phyloP scores from a whole-genome alignment of 2,113 vertebrate species.

The Prolemur simus region DNA sequence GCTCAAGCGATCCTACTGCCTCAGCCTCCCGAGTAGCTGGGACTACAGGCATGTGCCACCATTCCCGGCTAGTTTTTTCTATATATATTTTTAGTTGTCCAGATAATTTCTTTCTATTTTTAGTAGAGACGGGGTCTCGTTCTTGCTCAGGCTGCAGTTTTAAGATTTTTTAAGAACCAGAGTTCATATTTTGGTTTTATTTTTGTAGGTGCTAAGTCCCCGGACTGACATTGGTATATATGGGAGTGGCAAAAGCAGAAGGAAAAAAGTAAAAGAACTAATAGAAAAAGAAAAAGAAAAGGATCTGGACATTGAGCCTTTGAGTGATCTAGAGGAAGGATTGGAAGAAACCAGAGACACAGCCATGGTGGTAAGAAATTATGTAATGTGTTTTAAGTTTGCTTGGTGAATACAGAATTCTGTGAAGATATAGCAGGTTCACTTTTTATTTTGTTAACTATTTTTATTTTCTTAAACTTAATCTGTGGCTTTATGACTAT shows the following conservation, averaged over 20 bases:
- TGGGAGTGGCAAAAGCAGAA: slow-evolving; percentile 94
- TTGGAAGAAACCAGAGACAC: slow-evolving; percentile 92
- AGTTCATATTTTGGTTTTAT: slow-evolving; percentile 34
- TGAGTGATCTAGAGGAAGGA: slow-evolving; percentile 94
- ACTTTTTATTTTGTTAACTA: background rate
- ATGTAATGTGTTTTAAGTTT: background rate
- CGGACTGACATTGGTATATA: slow-evolving; percentile 96
- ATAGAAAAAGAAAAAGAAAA: slow-evolving; percentile 95
- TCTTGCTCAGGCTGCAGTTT: too few relatives aligned
- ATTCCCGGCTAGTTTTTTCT: too few relatives aligned
- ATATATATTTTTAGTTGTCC: too few relatives aligned
- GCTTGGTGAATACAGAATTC: background rate
- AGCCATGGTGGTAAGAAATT: slow-evolving; percentile 89
- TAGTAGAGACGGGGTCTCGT: too few relatives aligned
- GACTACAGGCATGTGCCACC: too few relatives aligned
- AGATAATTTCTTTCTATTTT: too few relatives aligned
- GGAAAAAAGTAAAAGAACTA: slow-evolving; percentile 94
- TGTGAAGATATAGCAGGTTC: background rate
- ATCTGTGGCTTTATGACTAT: background rate
- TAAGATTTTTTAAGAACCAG: background rate
- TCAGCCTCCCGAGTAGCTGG: too few relatives aligned
- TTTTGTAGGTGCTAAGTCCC: slow-evolving; percentile 94
- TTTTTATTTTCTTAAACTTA: background rate
- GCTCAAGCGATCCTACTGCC: too few relatives aligned
- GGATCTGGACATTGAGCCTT: slow-evolving; percentile 92